phyloP scores from a whole-genome alignment of 53 echinoderm and acorn worm genomes.

The Temnopleurus reevesii region DNA sequence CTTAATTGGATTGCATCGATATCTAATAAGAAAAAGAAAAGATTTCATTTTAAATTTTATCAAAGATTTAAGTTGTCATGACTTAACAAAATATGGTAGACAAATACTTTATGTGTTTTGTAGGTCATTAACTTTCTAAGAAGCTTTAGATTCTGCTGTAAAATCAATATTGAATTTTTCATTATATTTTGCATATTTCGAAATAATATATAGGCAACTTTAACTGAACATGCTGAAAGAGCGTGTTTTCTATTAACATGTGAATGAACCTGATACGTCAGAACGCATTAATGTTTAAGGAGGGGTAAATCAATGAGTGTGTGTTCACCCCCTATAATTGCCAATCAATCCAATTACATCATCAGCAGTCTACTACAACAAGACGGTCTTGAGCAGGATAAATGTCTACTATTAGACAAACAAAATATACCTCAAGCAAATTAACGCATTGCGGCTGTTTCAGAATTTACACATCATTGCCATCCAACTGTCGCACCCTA shows the following conservation, averaged over 20 bases:
- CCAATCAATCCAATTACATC: constrained; percentile 17
- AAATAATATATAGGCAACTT: no score
- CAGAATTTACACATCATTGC: neutral
- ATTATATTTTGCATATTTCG: no score
- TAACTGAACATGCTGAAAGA: no score
- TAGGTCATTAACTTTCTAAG: no score
- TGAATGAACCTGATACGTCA: neutral
- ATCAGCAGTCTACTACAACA: neutral
- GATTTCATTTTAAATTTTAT: no score
- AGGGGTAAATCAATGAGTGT: neutral
- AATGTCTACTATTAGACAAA: constrained; percentile 9
- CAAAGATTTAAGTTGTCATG: no score
- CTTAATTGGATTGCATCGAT: no score
- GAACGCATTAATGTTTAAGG: neutral
- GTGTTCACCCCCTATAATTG: neutral
- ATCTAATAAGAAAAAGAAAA: no score
- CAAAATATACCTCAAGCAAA: constrained; percentile 21
- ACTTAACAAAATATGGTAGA: no score
- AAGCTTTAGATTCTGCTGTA: no score
- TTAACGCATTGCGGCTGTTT: neutral
- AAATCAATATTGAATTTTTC: no score
- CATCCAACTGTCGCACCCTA: neutral
- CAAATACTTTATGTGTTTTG: no score
- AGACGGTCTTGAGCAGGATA: constrained; percentile 8
- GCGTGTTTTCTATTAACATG: neutral